Percentiles rank a stretch among this genome's conserved stretches.
Conservation (phyloP, 2,113 vertebrate species). For the Argyrosomus japonicus region DNA sequence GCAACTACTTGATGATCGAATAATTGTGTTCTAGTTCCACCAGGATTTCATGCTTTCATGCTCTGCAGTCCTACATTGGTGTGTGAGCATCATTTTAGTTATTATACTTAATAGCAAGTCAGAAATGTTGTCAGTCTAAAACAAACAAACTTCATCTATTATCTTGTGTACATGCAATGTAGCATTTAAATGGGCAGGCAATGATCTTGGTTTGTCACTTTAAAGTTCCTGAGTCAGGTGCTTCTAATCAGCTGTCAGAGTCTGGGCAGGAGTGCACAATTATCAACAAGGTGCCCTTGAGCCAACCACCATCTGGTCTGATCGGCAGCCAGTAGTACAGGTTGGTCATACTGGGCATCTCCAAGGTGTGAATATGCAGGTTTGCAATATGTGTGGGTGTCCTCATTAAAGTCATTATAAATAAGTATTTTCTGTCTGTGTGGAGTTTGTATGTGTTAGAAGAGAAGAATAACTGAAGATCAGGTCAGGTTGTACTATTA, state of each 20-base stretch:
- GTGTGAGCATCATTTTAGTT: not conserved
- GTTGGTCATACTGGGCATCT: not conserved
- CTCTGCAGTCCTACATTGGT: not conserved
- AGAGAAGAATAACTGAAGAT: not conserved
- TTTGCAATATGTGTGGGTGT: not conserved
- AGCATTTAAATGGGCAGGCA: not conserved
- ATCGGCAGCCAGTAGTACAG: not conserved
- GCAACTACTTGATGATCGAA: too few relatives aligned
- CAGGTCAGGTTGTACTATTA: not conserved
- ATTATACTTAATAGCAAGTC: too few relatives aligned
- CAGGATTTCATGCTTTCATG: too few relatives aligned
- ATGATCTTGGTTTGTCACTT: not conserved
- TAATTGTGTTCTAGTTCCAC: too few relatives aligned
- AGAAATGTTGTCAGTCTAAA: not conserved
- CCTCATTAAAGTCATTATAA: not conserved
- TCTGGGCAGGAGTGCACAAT: not conserved
- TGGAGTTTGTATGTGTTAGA: not conserved
- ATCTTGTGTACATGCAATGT: not conserved
- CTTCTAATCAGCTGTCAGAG: not conserved
- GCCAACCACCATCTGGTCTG: conserved; percentile 24
- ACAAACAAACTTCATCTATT: not conserved
- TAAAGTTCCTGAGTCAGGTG: not conserved
- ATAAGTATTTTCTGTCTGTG: not conserved
- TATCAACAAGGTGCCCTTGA: conserved; percentile 10
- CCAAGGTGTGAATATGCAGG: not conserved